A percentile compares a stretch with the other conserved stretches of the same genome.
Conservation (phyloP, 2,888 invertebrate genomes). For the Gymnocheta viridis region DNA sequence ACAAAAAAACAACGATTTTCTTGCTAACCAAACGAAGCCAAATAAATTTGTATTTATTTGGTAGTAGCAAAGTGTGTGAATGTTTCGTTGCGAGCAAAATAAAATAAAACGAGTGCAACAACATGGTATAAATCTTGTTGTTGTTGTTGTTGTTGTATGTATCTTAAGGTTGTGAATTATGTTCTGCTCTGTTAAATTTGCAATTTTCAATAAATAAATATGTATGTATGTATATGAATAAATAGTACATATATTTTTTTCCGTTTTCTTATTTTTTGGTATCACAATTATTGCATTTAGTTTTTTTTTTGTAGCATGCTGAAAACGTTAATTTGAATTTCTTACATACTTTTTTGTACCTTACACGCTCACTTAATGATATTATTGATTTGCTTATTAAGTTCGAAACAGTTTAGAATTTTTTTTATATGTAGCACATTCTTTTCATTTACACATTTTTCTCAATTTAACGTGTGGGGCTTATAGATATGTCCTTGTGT, state of each 20-base stretch:
- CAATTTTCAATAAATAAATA: conserved; percentile 62
- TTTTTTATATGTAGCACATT: no score
- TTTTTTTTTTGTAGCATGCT: conserved; percentile 26
- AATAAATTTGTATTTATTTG: conserved; percentile 54
- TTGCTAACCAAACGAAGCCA: conserved; percentile 32
- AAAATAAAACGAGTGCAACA: conserved; percentile 4
- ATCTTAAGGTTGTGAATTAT: conserved; percentile 66
- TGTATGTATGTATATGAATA: conserved; percentile 2
- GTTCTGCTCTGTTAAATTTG: conserved; percentile 68
- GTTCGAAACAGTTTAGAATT: neutral
- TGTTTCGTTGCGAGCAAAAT: neutral
- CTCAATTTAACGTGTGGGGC: no score
- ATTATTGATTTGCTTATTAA: neutral
- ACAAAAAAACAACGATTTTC: conserved; percentile 3
- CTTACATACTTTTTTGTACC: conserved; percentile 30
- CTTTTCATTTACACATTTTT: no score
- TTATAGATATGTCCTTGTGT: no score
- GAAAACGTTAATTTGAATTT: conserved; percentile 59
- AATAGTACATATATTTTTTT: neutral
- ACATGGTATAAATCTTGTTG: conserved; percentile 1
- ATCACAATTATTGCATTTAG: conserved; percentile 32
- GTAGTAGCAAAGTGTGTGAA: conserved; percentile 20
- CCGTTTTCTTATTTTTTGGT: conserved; percentile 11
- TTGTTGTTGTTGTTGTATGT: conserved; percentile 19
- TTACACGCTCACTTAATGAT: neutral